Evolutionary conservation across 1,140 invertebrate genomes (phyloP), one percentile per base, ranked within the genome.

Genomic region (Ditylenchus dipsaci): DNA sequence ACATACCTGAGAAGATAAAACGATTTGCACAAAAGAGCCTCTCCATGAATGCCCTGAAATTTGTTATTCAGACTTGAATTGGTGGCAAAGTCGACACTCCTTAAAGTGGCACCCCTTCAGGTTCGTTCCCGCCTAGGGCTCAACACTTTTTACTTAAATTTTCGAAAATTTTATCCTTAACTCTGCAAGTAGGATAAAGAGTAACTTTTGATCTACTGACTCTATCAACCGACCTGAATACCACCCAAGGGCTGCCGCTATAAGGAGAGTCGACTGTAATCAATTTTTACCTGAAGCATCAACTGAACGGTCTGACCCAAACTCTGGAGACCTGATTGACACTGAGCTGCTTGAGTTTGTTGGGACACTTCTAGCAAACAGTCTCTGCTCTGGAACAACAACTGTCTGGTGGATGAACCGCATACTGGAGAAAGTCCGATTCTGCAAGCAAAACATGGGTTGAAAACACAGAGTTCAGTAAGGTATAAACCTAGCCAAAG

Each of bases 401-500:
- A 60, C 62, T 69, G 57, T 3, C 78, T 68, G 1, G 75, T 58
- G 26, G 78, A 65, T 11, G 71, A 49, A n/a, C 68, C 67, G 70
- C 81, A 81, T 53, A 82, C 74, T n/a, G 81, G 76, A 8, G 76
- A 66, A 15, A 82, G 67, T 5, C 78, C 78, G 30, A 81, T 76
- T 64, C 81, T 79, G 56, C 61, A 61, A 61, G n/a, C 19, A 29
- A 61, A 19, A 56, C n/a, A n/a, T n/a, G n/a, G 15, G 15, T 15
- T 47, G 15, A 47, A 15, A 15, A 47, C 15, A 47, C 45, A 15
- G 15, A 15, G 21, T 15, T 47, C 21, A 15, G 21, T 47, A 47
- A 47, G 15, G 15, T 15, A n/a, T 27, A 7, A 27, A 69, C 76
- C 75, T 68, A 9, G 79, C 80, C 19, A 81, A 68, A 21, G 79